These are phyloP conservation scores for Drosophila melanogaster DNA, from an alignment of 1,140 invertebrate genomes.

Conservation along the genomic window DNA sequence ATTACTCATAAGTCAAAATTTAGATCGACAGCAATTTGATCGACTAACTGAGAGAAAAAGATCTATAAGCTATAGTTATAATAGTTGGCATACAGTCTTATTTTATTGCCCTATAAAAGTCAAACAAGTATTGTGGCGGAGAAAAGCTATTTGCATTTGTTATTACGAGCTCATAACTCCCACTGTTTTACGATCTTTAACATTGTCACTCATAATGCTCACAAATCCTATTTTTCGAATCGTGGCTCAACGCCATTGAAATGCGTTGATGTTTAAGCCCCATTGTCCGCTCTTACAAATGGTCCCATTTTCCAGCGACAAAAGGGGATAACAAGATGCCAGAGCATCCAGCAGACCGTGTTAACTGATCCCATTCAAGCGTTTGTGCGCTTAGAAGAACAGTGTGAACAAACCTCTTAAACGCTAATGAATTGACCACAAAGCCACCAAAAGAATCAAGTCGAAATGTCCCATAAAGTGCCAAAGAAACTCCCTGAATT, in stretches of 20 bases:
- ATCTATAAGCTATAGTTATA: background rate
- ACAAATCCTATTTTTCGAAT: conserved; percentile 23
- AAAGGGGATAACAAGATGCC: conserved; percentile 51
- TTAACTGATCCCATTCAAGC: conserved; percentile 43
- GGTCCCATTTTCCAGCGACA: conserved; percentile 14
- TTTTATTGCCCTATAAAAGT: conserved; percentile 16
- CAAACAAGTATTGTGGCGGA: conserved; percentile 6
- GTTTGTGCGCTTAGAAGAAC: conserved; percentile 14
- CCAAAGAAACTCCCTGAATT: conserved; percentile 71
- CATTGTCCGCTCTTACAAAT: conserved; percentile 19
- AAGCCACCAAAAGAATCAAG: conserved; percentile 40
- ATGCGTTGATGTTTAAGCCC: background rate
- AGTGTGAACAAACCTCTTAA: conserved; percentile 79
- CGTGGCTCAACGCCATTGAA: conserved; percentile 28
- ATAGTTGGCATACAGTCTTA: background rate
- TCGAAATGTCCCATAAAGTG: conserved; percentile 51
- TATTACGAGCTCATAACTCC: conserved; percentile 31
- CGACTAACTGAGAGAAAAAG: too few relatives aligned
- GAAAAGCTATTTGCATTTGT: conserved; percentile 16
- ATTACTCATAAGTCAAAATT: too few relatives aligned
- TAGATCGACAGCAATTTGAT: too few relatives aligned
- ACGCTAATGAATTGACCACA: conserved; percentile 71
- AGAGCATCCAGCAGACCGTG: conserved; percentile 34
- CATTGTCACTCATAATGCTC: conserved; percentile 8
- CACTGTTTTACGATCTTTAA: conserved; percentile 26